Conservation (phyloP, 2,113 vertebrate genomes). For the Chascanopsetta lugubris region DNA sequence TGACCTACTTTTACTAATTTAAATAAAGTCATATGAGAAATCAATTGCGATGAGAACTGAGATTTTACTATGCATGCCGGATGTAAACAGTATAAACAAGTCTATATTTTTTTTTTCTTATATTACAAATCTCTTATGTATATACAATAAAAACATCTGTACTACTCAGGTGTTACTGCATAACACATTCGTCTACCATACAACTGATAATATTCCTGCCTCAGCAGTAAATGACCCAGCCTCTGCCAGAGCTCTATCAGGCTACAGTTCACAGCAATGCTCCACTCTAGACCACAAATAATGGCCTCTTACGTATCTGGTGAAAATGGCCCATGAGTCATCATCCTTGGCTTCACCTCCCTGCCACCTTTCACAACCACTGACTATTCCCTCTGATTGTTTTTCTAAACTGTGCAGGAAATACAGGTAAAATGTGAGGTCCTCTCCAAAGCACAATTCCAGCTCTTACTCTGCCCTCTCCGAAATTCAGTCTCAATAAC, state of each 20-base stretch:
- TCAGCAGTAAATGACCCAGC: neutral
- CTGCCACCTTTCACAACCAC: conserved; percentile 8
- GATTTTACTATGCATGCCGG: neutral
- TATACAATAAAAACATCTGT: neutral
- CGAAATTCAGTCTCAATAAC: neutral
- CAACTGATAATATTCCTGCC: conserved; percentile 3
- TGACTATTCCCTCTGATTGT: conserved; percentile 8
- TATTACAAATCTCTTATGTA: too few species aligned
- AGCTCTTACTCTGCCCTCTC: neutral
- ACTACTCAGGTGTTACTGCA: neutral
- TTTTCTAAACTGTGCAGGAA: conserved; percentile 19
- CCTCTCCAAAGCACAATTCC: neutral
- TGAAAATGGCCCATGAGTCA: conserved; percentile 9
- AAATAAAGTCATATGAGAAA: neutral
- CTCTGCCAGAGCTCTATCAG: neutral
- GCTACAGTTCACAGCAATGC: neutral
- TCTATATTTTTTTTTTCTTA: conserved; percentile 4
- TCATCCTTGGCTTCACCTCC: conserved; percentile 6
- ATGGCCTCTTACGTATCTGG: conserved; percentile 3
- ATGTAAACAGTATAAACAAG: neutral
- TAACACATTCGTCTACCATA: neutral
- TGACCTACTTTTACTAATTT: too few species aligned
- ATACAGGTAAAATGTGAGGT: conserved; percentile 1
- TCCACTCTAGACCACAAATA: conserved; percentile 11
- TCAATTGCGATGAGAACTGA: neutral